Evolutionary conservation across 2,888 invertebrate genomes (phyloP).

Genomic region (Tyria jacobaeae): DNA sequence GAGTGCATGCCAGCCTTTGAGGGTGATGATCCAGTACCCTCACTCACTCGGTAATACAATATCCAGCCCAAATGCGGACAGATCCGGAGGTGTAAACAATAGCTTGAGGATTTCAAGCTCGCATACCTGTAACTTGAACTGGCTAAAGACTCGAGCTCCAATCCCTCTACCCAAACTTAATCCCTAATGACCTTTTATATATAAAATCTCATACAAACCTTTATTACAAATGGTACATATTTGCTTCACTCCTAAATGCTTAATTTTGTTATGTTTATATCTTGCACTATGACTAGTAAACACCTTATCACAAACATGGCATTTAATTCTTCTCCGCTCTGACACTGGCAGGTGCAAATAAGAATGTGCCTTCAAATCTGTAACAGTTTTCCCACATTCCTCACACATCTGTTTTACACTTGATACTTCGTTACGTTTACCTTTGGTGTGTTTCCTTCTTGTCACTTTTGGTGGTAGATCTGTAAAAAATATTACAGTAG

Average conservation of each 20-base stretch:
- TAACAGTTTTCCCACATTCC: slow-evolving; percentile 72
- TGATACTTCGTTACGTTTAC: slow-evolving; percentile 11
- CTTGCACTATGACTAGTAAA: slow-evolving; percentile 62
- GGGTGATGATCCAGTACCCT: too few species aligned
- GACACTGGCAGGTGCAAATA: slow-evolving; percentile 56
- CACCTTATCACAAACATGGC: slow-evolving; percentile 67
- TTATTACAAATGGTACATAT: slow-evolving; percentile 74
- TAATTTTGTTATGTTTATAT: slow-evolving; percentile 66
- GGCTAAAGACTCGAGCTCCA: too few species aligned
- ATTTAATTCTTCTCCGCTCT: slow-evolving; percentile 55
- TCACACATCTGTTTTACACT: slow-evolving; percentile 64
- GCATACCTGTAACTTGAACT: too few species aligned
- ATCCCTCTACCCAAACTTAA: too few species aligned
- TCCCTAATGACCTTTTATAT: too few species aligned
- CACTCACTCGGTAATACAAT: too few species aligned
- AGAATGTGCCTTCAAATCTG: slow-evolving; percentile 65
- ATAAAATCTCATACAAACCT: slow-evolving; percentile 55
- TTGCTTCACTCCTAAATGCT: slow-evolving; percentile 71
- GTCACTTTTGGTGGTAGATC: slow-evolving; percentile 9
- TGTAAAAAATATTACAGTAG: not conserved
- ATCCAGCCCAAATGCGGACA: too few species aligned
- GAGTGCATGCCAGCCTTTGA: too few species aligned
- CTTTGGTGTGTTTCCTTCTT: slow-evolving; percentile 45
- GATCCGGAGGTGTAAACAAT: too few species aligned
- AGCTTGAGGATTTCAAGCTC: too few species aligned